Evolutionary conservation across 2,113 vertebrate genomes (phyloP).

Genomic region (Cettia cetti): DNA sequence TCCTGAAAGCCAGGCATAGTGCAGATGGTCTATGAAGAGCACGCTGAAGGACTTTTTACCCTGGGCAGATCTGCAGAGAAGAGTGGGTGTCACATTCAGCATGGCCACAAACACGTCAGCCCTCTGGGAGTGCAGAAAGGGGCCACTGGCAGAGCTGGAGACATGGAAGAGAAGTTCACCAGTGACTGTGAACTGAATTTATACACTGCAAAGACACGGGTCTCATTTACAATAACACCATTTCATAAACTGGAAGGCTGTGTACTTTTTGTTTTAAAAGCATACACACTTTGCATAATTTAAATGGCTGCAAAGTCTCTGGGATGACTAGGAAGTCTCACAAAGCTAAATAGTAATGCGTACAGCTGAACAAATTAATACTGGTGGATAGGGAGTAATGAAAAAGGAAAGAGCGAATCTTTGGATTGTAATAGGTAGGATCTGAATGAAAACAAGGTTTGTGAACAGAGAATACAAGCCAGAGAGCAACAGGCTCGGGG

Average conservation of each 20-base stretch:
- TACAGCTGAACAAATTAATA: background rate
- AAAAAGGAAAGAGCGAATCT: background rate
- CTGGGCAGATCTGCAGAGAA: background rate
- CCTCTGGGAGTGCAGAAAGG: background rate
- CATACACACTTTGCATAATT: background rate
- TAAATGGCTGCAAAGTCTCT: background rate
- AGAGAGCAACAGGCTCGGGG: background rate
- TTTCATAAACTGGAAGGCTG: background rate
- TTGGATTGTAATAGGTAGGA: background rate
- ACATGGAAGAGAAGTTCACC: background rate
- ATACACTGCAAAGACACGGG: background rate
- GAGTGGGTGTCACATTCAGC: background rate
- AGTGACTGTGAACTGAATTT: background rate
- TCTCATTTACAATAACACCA: background rate
- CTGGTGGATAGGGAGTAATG: background rate
- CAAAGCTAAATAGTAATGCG: background rate
- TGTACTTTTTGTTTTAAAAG: background rate
- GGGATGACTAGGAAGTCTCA: background rate
- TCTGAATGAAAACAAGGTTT: background rate
- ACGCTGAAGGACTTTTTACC: background rate
- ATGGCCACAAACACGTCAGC: background rate
- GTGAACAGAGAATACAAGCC: background rate
- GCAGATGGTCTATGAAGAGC: background rate
- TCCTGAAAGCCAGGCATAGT: background rate
- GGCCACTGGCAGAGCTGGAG: background rate